Evolutionary conservation across 2,888 invertebrate species (phyloP).

Genomic region (Magallana nippona): DNA sequence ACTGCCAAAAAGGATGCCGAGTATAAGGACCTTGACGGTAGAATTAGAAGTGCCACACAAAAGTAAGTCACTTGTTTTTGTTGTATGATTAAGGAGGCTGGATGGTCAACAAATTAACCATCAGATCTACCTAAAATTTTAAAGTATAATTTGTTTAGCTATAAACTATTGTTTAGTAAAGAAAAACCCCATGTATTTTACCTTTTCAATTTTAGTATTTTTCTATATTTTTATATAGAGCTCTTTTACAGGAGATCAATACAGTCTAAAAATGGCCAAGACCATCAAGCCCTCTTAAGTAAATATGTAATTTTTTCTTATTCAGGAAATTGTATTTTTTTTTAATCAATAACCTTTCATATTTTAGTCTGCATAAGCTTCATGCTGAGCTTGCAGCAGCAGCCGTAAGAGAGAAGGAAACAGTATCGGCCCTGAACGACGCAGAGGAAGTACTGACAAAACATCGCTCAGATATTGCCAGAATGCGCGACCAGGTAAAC

Average conservation of each 20-base stretch:
- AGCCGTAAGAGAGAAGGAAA: conserved; percentile 68
- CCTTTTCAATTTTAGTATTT: no score
- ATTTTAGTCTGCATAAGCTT: conserved; percentile 65
- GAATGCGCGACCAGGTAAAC: conserved; percentile 73
- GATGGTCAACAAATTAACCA: no score
- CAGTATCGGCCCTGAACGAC: conserved; percentile 67
- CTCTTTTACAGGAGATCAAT: no score
- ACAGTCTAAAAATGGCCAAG: no score
- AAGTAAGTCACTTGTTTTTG: conserved; percentile 58
- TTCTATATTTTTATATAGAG: no score
- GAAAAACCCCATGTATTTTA: no score
- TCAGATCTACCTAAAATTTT: no score
- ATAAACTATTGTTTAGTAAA: no score
- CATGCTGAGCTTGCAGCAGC: conserved; percentile 67
- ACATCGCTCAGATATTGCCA: conserved; percentile 69
- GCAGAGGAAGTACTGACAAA: conserved; percentile 72
- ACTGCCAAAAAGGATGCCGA: conserved; percentile 75
- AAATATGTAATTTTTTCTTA: neutral
- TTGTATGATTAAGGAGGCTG: neutral
- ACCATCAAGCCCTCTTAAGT: no score
- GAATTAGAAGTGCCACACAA: conserved; percentile 63
- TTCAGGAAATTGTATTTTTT: no score
- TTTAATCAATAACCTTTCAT: no score
- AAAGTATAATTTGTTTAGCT: no score
- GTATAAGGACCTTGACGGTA: conserved; percentile 70